These are phyloP conservation scores for Urocolius indicus DNA, from an alignment of 2,113 vertebrate species.

Conservation along the genomic window DNA sequence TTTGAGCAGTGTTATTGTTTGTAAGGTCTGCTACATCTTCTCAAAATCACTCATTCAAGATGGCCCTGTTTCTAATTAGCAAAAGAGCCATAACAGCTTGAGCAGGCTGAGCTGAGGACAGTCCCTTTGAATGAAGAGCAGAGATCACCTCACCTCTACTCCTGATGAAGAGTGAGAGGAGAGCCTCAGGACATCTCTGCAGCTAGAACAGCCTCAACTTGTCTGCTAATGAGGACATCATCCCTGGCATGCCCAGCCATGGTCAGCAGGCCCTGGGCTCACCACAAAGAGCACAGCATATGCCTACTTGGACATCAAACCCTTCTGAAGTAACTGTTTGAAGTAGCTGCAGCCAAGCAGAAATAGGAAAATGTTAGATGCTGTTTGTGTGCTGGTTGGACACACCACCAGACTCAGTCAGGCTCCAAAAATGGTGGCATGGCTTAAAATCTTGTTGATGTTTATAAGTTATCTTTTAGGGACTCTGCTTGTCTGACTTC, in stretches of 20 bases:
- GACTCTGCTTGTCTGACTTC: neutral
- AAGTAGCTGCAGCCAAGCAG: neutral
- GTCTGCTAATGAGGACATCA: neutral
- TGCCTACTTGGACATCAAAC: neutral
- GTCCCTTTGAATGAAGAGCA: neutral
- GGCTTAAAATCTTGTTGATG: neutral
- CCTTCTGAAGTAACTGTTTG: constrained; percentile 5
- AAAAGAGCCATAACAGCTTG: neutral
- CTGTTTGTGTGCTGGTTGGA: neutral
- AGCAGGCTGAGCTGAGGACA: neutral
- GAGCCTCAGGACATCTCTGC: neutral
- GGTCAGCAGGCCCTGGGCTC: neutral
- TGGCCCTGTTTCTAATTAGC: neutral
- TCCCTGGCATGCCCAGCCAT: rapidly evolving
- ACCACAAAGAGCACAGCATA: neutral
- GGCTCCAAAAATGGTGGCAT: neutral
- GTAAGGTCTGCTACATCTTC: neutral
- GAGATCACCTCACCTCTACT: too few relatives aligned
- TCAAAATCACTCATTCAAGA: neutral
- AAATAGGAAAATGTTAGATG: neutral
- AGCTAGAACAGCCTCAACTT: rapidly evolving
- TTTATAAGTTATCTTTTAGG: neutral
- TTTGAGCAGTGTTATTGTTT: neutral
- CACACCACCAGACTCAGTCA: neutral
- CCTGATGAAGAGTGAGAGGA: rapidly evolving